A percentile compares a stretch with the other conserved stretches of the same genome.
Conservation (phyloP, 2,113 vertebrate genomes). For the Microcebus lehilahytsara region DNA sequence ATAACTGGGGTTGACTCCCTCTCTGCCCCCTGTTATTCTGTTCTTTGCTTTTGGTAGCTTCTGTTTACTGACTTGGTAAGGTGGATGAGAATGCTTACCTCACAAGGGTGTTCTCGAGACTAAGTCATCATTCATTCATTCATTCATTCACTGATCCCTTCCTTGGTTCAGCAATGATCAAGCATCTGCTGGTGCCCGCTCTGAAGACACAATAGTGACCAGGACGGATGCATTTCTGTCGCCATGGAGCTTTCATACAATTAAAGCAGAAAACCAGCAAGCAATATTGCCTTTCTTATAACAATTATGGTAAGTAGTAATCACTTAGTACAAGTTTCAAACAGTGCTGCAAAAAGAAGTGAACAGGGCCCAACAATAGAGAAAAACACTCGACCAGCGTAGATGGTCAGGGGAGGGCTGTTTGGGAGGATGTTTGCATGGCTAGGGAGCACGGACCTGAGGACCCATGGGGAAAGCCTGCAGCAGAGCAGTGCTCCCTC, state of each 20-base stretch:
- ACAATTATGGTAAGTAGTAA: neutral
- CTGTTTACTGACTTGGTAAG: neutral
- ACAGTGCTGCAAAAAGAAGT: neutral
- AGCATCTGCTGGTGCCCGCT: neutral
- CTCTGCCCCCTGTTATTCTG: accelerated
- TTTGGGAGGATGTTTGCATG: neutral
- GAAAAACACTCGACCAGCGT: neutral
- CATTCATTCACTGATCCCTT: neutral
- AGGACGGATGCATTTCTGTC: too few species aligned
- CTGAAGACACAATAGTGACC: neutral
- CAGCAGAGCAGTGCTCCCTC: neutral
- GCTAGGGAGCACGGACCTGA: neutral
- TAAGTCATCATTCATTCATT: neutral
- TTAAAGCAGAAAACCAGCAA: neutral
- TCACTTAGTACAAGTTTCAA: neutral
- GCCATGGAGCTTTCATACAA: neutral
- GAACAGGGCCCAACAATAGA: neutral
- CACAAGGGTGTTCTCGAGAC: neutral
- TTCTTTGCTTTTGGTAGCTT: neutral
- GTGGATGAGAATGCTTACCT: neutral
- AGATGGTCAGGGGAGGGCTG: neutral
- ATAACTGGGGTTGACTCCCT: neutral
- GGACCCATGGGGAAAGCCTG: neutral
- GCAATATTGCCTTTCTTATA: neutral
- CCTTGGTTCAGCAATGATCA: neutral